Evolutionary conservation across 2,797 vertebrate genomes (phyloP), one percentile per base, ranked within the genome.

Genomic region (Lagocephalus sceleratus): DNA sequence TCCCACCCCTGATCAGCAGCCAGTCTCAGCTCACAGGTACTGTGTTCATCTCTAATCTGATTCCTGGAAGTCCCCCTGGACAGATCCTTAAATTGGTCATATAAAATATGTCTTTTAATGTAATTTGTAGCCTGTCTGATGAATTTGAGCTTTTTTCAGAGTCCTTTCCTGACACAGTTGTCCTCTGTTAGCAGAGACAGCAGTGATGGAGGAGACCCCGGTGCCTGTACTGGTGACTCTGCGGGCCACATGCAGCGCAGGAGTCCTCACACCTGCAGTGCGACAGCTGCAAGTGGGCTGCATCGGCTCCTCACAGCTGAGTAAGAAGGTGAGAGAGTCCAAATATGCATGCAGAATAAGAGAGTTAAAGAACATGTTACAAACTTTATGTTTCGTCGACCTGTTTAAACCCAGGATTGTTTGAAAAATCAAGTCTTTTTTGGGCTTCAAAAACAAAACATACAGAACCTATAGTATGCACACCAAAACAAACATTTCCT

Each of bases 231-330:
- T 97, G 35, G 78, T 99, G 50, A 84, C 85, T 1, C 83, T 99
- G 69, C 82, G 78, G 20, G 90, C 88, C 2, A 2, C 61, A 1
- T 90, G 71, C 71, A 63, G 54, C 0, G 68, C 81, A 35, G 75
- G 76, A 0, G 67, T 68, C 2, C 29, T 83, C 16, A 67, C 32
- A 2, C 87, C 93, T 0, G 92, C 90, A 17, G 71, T 81, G 47
- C 82, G 91, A 14, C 87, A 93, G 60, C 84, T 98, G 71, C 87
- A 85, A 5, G 86, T 99, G 3, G 95, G 96, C 77, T 94, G 90
- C 39, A 89, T 98, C 43, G 62, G 62, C 20, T 85, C 90, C 51
- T 55, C 83, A 26, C 86, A 74, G 57, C 54, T 76, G n/a, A 60
- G 79, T 0, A 95, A 91, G 75, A 95, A 94, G 93, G 96, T 87